Conservation (phyloP, 2,797 vertebrate genomes). For the Tangara arthus region DNA sequence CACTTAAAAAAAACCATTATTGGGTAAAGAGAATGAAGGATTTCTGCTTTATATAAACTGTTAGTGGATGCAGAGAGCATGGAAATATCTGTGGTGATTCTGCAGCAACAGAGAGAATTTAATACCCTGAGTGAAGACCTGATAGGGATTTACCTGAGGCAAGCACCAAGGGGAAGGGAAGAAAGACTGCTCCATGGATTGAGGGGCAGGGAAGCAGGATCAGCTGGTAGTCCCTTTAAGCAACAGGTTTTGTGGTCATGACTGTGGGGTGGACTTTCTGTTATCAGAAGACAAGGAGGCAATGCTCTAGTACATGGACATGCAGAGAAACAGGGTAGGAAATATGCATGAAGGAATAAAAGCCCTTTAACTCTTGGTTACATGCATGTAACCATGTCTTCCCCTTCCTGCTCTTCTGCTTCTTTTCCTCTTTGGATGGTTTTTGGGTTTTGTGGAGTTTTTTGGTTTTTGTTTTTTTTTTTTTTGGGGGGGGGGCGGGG, state of each 20-base stretch:
- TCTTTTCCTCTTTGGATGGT: not conserved
- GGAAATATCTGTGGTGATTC: not conserved
- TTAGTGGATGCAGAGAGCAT: not conserved
- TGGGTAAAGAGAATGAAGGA: not conserved
- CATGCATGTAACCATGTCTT: rapidly evolving
- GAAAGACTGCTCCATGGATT: not conserved
- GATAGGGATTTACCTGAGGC: not conserved
- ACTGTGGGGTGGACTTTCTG: not conserved
- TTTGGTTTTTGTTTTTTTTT: not conserved
- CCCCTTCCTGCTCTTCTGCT: not conserved
- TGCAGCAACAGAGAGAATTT: not conserved
- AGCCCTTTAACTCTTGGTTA: not conserved
- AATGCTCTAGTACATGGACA: not conserved
- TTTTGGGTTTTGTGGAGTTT: too few species aligned
- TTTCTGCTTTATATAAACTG: not conserved
- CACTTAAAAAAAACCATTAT: rapidly evolving
- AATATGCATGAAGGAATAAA: not conserved
- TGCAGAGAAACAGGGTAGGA: not conserved
- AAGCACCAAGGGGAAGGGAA: not conserved
- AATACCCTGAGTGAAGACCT: not conserved
- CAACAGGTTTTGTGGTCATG: not conserved
- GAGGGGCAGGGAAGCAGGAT: not conserved
- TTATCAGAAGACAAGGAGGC: not conserved
- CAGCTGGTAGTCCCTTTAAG: not conserved
- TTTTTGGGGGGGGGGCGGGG: too few species aligned